A percentile compares a stretch with the other conserved stretches of the same genome.
Conservation (phyloP, 37 sponge, comb jelly and placozoan species). For the Eunapius fragilis region DNA sequence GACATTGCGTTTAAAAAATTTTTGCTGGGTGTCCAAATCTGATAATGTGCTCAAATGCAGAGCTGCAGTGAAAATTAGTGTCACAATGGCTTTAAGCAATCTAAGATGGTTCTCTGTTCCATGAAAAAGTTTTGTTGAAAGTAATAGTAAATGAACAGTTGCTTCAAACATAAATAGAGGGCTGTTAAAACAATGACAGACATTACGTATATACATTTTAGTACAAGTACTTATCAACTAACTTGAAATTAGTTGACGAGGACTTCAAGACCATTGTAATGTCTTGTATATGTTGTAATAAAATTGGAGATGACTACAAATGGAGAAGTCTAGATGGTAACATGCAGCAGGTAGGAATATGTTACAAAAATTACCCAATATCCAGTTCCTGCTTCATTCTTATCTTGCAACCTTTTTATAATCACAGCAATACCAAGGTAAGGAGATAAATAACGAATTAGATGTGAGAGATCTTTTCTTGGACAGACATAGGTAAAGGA, state of each 20-base stretch:
- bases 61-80: background rate
- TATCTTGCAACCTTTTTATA: background rate
- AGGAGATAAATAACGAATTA: background rate
- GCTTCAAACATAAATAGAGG: background rate
- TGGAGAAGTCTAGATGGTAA: background rate
- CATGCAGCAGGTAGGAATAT: background rate
- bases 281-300: background rate
- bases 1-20: background rate
- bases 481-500: background rate
- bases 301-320: background rate
- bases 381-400: background rate
- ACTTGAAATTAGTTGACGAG: background rate
- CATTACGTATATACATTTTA: background rate
- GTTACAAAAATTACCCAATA: background rate
- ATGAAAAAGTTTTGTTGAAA: background rate
- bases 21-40: background rate
- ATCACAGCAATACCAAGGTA: background rate
- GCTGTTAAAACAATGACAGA: background rate
- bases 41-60: background rate
- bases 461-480: background rate
- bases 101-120: background rate
- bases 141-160: background rate
- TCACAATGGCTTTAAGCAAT: background rate
- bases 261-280: background rate
- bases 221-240: background rate